phyloP scores from a whole-genome alignment of 2,888 invertebrate species.

The Hydrotaea diabolus region DNA sequence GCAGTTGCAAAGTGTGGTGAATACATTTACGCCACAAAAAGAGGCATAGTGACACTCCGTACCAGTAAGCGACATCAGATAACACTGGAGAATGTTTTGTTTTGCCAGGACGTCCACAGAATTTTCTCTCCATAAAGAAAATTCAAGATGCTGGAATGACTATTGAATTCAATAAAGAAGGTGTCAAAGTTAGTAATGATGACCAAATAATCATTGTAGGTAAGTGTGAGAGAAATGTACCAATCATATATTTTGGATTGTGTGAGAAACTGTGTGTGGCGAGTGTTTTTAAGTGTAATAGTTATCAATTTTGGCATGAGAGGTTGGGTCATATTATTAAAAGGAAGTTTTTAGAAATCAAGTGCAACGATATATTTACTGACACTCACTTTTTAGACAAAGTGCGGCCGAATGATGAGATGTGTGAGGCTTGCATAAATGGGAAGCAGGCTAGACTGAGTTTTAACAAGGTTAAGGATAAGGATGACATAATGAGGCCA shows the following conservation, averaged over 20 bases:
- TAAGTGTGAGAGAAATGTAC: too few relatives aligned
- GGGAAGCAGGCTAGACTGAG: constrained; percentile 70
- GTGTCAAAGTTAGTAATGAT: constrained; percentile 71
- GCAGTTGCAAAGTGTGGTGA: constrained; percentile 71
- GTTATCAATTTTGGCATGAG: constrained; percentile 67
- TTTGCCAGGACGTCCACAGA: constrained; percentile 71
- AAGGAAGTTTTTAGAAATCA: constrained; percentile 66
- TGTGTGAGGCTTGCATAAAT: constrained; percentile 75
- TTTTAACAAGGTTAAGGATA: constrained; percentile 72
- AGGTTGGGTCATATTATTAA: constrained; percentile 66
- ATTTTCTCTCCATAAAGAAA: constrained; percentile 48
- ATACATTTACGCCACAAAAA: constrained; percentile 64
- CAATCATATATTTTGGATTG: too few relatives aligned
- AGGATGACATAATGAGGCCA: constrained; percentile 71
- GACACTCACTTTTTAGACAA: constrained; percentile 55
- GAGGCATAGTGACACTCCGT: too few relatives aligned
- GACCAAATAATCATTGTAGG: constrained; percentile 56
- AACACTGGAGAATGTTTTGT: constrained; percentile 69
- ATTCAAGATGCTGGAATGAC: constrained; percentile 73
- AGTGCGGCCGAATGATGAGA: constrained; percentile 57
- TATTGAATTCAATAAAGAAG: constrained; percentile 61
- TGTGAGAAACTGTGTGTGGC: too few relatives aligned
- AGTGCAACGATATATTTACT: constrained; percentile 61
- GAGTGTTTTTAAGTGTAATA: too few relatives aligned
- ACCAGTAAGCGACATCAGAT: constrained; percentile 68